phyloP scores from a whole-genome alignment of 2,113 vertebrate species.

The Heterotis niloticus region DNA sequence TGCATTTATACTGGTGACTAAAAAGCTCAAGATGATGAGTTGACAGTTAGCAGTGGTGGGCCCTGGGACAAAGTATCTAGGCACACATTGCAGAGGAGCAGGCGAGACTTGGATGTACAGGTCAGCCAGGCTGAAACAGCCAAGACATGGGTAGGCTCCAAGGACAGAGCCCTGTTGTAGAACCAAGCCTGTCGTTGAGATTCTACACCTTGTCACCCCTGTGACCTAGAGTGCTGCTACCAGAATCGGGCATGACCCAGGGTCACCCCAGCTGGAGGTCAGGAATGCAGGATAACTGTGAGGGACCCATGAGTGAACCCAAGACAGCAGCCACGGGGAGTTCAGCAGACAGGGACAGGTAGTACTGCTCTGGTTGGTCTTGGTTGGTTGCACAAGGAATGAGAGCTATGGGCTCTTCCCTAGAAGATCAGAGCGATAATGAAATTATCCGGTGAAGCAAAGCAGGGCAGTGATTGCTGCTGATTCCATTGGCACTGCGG shows the following conservation, averaged over 20 bases:
- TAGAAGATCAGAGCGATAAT: conserved; percentile 12
- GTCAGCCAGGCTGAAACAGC: too few relatives aligned
- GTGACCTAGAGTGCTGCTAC: too few relatives aligned
- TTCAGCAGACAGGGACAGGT: neutral
- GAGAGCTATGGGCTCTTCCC: neutral
- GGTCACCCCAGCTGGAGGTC: too few relatives aligned
- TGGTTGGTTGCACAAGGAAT: neutral
- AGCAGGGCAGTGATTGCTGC: neutral
- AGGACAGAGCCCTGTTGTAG: too few relatives aligned
- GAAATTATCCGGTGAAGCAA: conserved; percentile 9
- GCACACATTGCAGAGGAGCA: neutral
- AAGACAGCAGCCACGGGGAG: neutral
- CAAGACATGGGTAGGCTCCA: too few relatives aligned
- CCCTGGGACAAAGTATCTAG: neutral
- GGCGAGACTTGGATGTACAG: too few relatives aligned
- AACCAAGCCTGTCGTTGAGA: too few relatives aligned
- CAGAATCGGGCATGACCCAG: too few relatives aligned
- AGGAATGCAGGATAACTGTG: too few relatives aligned
- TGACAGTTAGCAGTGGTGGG: neutral
- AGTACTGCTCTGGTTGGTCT: neutral
- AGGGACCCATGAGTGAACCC: too few relatives aligned
- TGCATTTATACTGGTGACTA: conserved; percentile 4
- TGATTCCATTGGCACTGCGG: conserved; percentile 10
- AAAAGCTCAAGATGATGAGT: neutral
- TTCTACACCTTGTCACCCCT: too few relatives aligned